Evolutionary conservation across 2,113 vertebrate genomes (phyloP).

Genomic region (Rhinoptilus africanus): DNA sequence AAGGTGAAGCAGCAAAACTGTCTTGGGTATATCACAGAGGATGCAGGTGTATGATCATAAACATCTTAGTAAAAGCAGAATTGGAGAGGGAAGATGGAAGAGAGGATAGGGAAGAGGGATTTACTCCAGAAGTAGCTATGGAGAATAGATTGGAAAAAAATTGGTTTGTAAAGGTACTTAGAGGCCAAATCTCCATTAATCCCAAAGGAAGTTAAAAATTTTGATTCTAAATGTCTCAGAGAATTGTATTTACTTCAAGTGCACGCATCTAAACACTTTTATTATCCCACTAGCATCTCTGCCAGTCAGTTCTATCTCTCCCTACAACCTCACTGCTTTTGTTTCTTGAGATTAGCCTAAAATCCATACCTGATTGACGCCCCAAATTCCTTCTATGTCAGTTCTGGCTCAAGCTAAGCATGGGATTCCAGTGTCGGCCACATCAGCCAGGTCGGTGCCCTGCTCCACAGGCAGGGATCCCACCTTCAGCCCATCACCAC

Average conservation of each 20-base stretch:
- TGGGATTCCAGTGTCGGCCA: background rate
- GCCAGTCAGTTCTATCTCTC: background rate
- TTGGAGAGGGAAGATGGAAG: background rate
- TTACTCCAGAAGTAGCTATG: background rate
- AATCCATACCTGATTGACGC: rapidly evolving
- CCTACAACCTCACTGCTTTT: background rate
- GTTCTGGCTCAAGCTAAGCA: rapidly evolving
- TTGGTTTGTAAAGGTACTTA: background rate
- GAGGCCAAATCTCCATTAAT: background rate
- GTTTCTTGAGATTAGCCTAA: background rate
- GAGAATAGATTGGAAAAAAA: background rate
- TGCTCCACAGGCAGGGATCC: rapidly evolving
- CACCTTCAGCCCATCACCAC: background rate
- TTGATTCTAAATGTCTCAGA: background rate
- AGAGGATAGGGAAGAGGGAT: background rate
- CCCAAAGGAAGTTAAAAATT: background rate
- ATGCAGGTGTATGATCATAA: background rate
- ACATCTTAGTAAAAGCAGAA: background rate
- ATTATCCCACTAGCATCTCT: no score
- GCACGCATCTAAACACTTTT: background rate
- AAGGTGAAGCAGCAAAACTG: background rate
- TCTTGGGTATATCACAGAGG: background rate
- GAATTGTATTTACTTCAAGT: background rate
- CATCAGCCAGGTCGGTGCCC: rapidly evolving
- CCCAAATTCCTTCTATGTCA: background rate